A percentile compares a stretch with the other conserved stretches of the same genome.
phyloP scores from a whole-genome alignment of 2,888 invertebrate genomes.

The Cataglyphis rosenhaueri region DNA sequence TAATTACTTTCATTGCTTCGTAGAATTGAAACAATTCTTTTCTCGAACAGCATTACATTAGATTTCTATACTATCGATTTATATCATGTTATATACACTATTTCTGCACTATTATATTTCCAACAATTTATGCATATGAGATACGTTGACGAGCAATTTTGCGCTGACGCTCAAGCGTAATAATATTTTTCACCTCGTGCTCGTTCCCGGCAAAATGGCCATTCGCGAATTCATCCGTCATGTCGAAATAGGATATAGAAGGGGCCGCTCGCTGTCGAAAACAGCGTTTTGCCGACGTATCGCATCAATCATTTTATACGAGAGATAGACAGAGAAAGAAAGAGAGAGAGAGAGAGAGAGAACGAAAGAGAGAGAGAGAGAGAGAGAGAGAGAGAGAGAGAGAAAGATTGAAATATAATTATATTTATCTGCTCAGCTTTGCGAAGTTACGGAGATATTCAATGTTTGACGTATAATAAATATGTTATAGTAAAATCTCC shows the following conservation, averaged over 20 bases:
- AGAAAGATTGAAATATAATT: constrained; percentile 30
- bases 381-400: not conserved
- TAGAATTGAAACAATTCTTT: constrained; percentile 1
- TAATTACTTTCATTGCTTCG: not conserved
- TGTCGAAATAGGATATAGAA: constrained; percentile 64
- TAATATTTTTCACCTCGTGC: constrained; percentile 59
- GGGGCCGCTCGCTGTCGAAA: constrained; percentile 62
- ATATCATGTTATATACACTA: not conserved
- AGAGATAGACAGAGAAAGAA: constrained; percentile 25
- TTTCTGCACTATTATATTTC: not conserved
- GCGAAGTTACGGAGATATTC: constrained; percentile 26
- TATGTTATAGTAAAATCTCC: not conserved
- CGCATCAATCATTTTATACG: constrained; percentile 61
- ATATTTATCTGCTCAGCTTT: constrained; percentile 33
- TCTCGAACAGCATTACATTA: not conserved
- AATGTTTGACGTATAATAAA: constrained; percentile 37
- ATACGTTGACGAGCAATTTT: constrained; percentile 29
- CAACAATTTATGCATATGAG: constrained; percentile 49
- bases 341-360: not conserved
- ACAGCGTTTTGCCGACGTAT: constrained; percentile 58
- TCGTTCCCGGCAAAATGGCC: constrained; percentile 61
- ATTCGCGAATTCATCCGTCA: constrained; percentile 75
- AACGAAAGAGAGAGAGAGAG: not conserved
- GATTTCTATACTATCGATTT: not conserved
- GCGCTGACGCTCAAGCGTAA: constrained; percentile 42